These are phyloP conservation scores for Brachionus calyciflorus DNA, from an alignment of 1,140 invertebrate species.

Conservation along the genomic window DNA sequence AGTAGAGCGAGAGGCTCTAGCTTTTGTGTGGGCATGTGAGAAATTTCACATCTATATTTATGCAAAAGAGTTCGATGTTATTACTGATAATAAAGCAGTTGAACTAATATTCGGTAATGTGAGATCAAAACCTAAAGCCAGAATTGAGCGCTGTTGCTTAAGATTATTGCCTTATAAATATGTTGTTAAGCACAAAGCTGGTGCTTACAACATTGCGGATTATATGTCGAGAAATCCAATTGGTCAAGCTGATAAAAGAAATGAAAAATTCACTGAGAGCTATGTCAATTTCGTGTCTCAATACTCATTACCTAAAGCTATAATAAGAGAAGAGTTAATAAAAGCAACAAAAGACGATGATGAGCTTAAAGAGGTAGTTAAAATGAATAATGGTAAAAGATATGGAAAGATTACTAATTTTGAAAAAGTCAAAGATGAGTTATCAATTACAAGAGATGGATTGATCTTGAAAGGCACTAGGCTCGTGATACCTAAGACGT, in stretches of 20 bases:
- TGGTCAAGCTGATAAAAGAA: background rate
- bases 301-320: background rate
- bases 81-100: slow-evolving; percentile 19
- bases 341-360: slow-evolving; percentile 2
- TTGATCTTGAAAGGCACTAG: slow-evolving; percentile 45
- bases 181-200: slow-evolving; percentile 1
- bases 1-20: slow-evolving; percentile 53
- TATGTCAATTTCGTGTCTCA: background rate
- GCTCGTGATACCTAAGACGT: slow-evolving; percentile 48
- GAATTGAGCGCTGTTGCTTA: background rate
- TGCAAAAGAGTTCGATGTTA: slow-evolving; percentile 11
- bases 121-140: background rate
- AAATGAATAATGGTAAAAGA: background rate
- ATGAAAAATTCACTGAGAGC: slow-evolving; percentile 1
- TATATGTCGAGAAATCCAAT: background rate
- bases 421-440: background rate
- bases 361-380: background rate
- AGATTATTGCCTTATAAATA: background rate
- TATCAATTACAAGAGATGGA: background rate
- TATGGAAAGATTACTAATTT: background rate
- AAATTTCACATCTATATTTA: slow-evolving; percentile 1
- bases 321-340: background rate
- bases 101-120: slow-evolving; percentile 1
- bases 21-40: background rate
- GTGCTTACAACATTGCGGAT: slow-evolving; percentile 7